Base-by-base conservation (phyloP, 2,113 vertebrate species). In the Hystrix brachyura region DNA sequence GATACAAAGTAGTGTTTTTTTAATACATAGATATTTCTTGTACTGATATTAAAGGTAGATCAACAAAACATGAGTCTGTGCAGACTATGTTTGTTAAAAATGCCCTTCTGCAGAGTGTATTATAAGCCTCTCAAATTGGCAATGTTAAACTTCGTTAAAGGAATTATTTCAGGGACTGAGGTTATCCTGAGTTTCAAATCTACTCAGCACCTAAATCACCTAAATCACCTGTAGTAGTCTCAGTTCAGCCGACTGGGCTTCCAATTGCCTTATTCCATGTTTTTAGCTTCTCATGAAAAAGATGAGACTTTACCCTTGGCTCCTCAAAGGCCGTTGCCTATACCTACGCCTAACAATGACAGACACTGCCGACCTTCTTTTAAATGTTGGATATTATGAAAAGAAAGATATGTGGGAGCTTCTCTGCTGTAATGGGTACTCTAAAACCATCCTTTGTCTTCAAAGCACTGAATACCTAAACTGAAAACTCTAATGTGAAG, bases 251-350 rank as follows among this genome's bases (percentile, higher is more conserved):
- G 78, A 76, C 57, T 43, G 10, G 8, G 27, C 12, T 29, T 96
- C 80, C 25, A 80, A 46, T 86, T 76, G 81, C 93, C 25, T 29
- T 48, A 82, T 82, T 76, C n/a, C 87, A 82, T 92, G 74, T 69
- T 79, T 97, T 69, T 89, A 89, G 67, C 27, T 79, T 94, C 21
- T 89, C 27, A 19, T 2, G 32, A 92, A 59, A 95, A 90, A 85
- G 21, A 91, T 5, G n/a, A 81, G 64, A 74, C 15, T 59, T 48
- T 79, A 59, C 90, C 43, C 19, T 60, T 43, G 19, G 38, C 10
- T 79, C 34, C 25, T 91, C 76, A 55, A 38, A 62, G 78, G 25
- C n/a, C 72, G 4, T 76, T 88, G 27, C 71, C 32, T 25, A 15
- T 29, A 27, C 74, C 59, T 84, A 38, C 27, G 32, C 29, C 65